Percentiles rank a stretch among this genome's conserved stretches.
Evolutionary conservation across 2,888 invertebrate species (phyloP).

Genomic region (Girardia tigrina): DNA sequence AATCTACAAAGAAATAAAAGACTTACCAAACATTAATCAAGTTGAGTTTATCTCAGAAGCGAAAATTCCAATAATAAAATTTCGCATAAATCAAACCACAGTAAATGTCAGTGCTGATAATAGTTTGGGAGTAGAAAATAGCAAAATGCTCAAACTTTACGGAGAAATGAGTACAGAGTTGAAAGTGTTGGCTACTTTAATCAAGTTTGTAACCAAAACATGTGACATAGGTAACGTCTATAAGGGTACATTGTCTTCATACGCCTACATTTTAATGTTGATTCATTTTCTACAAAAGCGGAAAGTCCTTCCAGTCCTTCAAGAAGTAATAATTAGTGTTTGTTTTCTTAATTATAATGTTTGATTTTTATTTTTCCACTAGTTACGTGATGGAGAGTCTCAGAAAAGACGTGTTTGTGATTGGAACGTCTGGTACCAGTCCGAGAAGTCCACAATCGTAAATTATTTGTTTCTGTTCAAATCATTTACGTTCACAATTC

Average conservation of each 20-base stretch:
- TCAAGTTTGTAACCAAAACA: constrained; percentile 55
- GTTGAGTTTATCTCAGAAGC: constrained; percentile 54
- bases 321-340: constrained; percentile 54
- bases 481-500: background rate
- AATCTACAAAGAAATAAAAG: background rate
- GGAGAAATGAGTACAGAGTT: constrained; percentile 53
- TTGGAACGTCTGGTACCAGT: constrained; percentile 55
- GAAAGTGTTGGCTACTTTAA: constrained; percentile 51
- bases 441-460: constrained; percentile 41
- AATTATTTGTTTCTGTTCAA: background rate
- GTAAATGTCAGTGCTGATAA: constrained; percentile 58
- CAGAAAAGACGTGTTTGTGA: constrained; percentile 48
- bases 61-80: constrained; percentile 58
- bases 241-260: constrained; percentile 56
- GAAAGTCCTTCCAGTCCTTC: constrained; percentile 55
- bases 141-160: constrained; percentile 53
- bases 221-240: constrained; percentile 57
- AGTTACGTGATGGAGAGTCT: background rate
- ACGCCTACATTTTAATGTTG: constrained; percentile 56
- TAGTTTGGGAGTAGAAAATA: constrained; percentile 55
- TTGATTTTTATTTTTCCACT: background rate
- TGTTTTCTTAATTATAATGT: background rate
- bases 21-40: background rate
- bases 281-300: constrained; percentile 56
- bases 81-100: constrained; percentile 52